These are phyloP conservation scores for Eulimnadia texana DNA, from an alignment of 1,140 invertebrate genomes.

Conservation along the genomic window DNA sequence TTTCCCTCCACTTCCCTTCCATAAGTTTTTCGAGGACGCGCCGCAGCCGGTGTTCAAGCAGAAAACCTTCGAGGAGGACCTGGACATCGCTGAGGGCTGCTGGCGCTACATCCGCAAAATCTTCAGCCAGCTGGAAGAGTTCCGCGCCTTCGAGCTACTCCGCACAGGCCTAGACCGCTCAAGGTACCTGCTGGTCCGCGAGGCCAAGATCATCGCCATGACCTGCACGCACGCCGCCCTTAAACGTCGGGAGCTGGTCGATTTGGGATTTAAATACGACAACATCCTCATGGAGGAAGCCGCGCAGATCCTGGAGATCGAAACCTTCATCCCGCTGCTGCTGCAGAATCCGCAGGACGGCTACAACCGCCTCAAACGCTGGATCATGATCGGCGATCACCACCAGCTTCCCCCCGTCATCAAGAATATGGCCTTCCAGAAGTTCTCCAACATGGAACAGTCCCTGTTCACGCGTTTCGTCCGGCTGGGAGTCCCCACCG, in stretches of 20 bases:
- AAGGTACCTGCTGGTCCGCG: constrained; percentile 92
- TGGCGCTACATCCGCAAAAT: constrained; percentile 90
- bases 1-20: constrained; percentile 76
- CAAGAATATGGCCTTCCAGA: constrained; percentile 99
- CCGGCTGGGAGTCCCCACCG: constrained; percentile 84
- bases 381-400: constrained; percentile 99
- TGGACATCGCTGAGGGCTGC: constrained; percentile 83
- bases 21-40: constrained; percentile 78
- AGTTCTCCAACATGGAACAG: constrained; percentile 99
- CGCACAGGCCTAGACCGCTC: constrained; percentile 87
- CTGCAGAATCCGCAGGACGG: constrained; percentile 96
- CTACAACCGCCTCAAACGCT: constrained; percentile 86
- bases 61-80: constrained; percentile 63
- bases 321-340: constrained; percentile 96
- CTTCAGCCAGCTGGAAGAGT: constrained; percentile 94
- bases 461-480: constrained; percentile 94
- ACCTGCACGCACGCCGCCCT: constrained; percentile 98
- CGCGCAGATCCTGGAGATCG: constrained; percentile 97
- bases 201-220: constrained; percentile 99
- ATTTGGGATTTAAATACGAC: constrained; percentile 57
- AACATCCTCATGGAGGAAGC: constrained; percentile 99
- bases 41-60: constrained; percentile 83
- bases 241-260: constrained; percentile 88
- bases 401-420: constrained; percentile 98
- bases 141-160: constrained; percentile 86